A percentile compares a stretch with the other conserved stretches of the same genome.
Evolutionary conservation across 2,888 invertebrate genomes (phyloP).

Genomic region (Emmelina monodactyla): DNA sequence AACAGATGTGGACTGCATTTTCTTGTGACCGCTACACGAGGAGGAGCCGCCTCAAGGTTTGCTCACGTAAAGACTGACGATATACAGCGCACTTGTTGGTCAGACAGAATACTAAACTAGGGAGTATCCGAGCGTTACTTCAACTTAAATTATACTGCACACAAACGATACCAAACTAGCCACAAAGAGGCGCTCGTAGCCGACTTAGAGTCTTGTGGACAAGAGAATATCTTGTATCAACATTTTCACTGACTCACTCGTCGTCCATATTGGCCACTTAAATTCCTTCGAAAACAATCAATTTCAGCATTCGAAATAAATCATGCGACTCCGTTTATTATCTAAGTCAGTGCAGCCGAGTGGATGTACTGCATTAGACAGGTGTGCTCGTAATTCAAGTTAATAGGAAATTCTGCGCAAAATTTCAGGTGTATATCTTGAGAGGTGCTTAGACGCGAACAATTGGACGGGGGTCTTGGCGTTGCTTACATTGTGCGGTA

Average conservation of each 20-base stretch:
- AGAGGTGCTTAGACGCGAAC: no score
- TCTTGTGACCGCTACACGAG: no score
- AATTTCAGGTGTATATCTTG: no score
- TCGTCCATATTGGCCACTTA: no score
- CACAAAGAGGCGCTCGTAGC: no score
- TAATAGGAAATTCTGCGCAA: conserved; percentile 4
- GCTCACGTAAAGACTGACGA: conserved; percentile 6
- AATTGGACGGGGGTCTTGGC: no score
- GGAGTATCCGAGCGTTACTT: conserved; percentile 9
- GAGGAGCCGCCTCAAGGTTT: not conserved
- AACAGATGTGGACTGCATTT: no score
- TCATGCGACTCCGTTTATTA: not conserved
- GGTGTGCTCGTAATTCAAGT: conserved; percentile 7
- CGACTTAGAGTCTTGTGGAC: no score
- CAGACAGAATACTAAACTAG: conserved; percentile 15
- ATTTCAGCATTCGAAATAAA: conserved; percentile 1
- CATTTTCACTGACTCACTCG: no score
- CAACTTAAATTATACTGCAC: conserved; percentile 1
- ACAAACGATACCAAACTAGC: not conserved
- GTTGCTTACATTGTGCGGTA: no score
- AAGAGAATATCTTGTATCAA: no score
- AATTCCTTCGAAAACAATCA: no score
- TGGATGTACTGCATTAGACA: conserved; percentile 1
- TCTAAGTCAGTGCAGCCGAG: conserved; percentile 1
- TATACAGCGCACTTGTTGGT: conserved; percentile 11